Evolutionary conservation across 2,113 vertebrate genomes (phyloP).

Genomic region (Cyphomyrus plagiostoma): DNA sequence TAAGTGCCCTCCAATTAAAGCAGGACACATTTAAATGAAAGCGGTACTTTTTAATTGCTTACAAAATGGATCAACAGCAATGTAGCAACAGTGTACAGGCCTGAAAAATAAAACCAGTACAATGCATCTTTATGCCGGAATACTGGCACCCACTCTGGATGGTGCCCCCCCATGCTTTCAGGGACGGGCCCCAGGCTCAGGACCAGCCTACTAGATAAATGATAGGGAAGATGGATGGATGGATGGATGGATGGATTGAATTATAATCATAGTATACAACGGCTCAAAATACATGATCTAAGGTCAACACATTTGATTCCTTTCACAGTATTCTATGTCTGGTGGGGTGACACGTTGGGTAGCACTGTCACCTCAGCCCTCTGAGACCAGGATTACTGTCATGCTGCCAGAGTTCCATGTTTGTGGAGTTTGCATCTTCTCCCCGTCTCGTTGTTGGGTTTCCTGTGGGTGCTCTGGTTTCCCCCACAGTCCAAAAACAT

Average conservation of each 20-base stretch:
- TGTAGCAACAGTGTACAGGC: not conserved
- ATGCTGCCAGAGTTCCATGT: too few relatives aligned
- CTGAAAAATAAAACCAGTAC: not conserved
- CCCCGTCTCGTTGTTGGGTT: not conserved
- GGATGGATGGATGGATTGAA: not conserved
- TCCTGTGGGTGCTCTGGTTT: not conserved
- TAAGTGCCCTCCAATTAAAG: not conserved
- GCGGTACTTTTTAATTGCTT: not conserved
- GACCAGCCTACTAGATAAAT: not conserved
- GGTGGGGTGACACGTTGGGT: not conserved
- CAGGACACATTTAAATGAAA: not conserved
- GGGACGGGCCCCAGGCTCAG: not conserved
- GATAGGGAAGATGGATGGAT: not conserved
- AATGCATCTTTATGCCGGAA: not conserved
- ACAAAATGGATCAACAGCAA: not conserved
- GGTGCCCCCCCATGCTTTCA: not conserved
- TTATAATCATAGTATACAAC: not conserved
- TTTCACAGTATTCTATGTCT: not conserved
- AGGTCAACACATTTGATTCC: not conserved
- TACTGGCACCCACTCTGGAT: too few relatives aligned
- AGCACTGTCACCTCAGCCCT: not conserved
- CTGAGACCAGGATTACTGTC: not conserved
- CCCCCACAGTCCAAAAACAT: too few relatives aligned
- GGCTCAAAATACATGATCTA: not conserved
- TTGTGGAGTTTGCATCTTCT: not conserved